phyloP scores from a whole-genome alignment of 2,888 invertebrate genomes.

The Macrosoma leucophasiata region DNA sequence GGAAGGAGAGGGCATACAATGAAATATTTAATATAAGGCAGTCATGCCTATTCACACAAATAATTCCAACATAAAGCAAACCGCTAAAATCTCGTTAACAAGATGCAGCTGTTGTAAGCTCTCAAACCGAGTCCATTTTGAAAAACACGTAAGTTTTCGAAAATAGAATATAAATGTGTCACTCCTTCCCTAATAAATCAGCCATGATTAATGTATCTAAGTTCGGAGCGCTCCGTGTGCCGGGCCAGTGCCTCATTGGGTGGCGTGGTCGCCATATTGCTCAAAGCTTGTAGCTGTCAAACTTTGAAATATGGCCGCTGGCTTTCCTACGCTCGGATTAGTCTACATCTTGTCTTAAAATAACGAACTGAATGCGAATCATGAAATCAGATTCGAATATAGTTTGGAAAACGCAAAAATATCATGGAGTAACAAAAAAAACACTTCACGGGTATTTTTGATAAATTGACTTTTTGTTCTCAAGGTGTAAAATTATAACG shows the following conservation, averaged over 20 bases:
- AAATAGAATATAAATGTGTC: constrained; percentile 75
- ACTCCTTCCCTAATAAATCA: constrained; percentile 73
- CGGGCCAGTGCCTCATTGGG: constrained; percentile 71
- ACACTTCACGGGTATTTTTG: constrained; percentile 48
- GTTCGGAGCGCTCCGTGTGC: constrained; percentile 62
- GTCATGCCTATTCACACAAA: constrained; percentile 57
- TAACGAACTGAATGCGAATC: constrained; percentile 47
- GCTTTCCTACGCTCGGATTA: constrained; percentile 54
- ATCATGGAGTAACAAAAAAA: too few relatives aligned
- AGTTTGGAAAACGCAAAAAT: too few relatives aligned
- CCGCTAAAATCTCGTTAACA: constrained; percentile 62
- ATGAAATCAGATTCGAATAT: constrained; percentile 38
- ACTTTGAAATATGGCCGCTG: constrained; percentile 67
- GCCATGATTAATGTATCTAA: constrained; percentile 67
- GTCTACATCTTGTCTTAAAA: constrained; percentile 66
- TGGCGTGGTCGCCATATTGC: constrained; percentile 73
- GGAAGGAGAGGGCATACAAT: constrained; percentile 34
- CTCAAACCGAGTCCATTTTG: constrained; percentile 63
- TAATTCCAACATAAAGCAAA: constrained; percentile 63
- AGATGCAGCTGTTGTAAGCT: constrained; percentile 70
- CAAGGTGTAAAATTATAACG: constrained; percentile 57
- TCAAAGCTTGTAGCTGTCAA: constrained; percentile 73
- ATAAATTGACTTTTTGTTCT: constrained; percentile 59
- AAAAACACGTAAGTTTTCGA: constrained; percentile 70
- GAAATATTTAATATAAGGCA: constrained; percentile 36